These are phyloP conservation scores for Drosophila aff. DNA, from an alignment of 1,140 invertebrate genomes.

Conservation along the genomic window DNA sequence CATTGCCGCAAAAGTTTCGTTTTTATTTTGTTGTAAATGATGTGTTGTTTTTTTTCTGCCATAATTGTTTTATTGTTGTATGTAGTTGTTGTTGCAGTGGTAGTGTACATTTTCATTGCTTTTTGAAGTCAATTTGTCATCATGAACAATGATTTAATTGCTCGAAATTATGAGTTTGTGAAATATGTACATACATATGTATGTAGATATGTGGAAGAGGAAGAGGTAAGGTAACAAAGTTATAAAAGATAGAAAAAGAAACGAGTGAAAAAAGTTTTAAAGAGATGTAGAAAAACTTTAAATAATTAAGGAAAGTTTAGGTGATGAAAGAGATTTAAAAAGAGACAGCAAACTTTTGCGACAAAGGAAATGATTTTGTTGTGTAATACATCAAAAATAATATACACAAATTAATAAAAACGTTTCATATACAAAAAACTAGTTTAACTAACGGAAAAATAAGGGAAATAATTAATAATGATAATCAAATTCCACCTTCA, in stretches of 20 bases:
- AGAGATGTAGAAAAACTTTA: background rate
- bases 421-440: background rate
- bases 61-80: conserved; percentile 26
- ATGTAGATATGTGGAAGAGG: conserved; percentile 7
- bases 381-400: background rate
- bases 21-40: conserved; percentile 40
- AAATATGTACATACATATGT: conserved; percentile 31
- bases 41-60: conserved; percentile 6
- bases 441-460: background rate
- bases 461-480: background rate
- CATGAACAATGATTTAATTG: conserved; percentile 67
- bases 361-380: background rate
- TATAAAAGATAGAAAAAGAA: conserved; percentile 1
- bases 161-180: conserved; percentile 64
- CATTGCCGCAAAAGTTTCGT: conserved; percentile 60
- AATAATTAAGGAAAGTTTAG: conserved; percentile 8
- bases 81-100: background rate
- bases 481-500: too few relatives aligned
- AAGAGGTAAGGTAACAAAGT: conserved; percentile 17
- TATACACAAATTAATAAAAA: background rate
- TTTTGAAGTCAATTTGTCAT: conserved; percentile 65
- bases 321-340: background rate
- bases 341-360: background rate
- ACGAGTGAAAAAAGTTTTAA: background rate
- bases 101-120: conserved; percentile 41